Percentiles rank a stretch among this genome's conserved stretches.
Evolutionary conservation across 2,113 vertebrate genomes (phyloP).

Genomic region (Clupea harengus): DNA sequence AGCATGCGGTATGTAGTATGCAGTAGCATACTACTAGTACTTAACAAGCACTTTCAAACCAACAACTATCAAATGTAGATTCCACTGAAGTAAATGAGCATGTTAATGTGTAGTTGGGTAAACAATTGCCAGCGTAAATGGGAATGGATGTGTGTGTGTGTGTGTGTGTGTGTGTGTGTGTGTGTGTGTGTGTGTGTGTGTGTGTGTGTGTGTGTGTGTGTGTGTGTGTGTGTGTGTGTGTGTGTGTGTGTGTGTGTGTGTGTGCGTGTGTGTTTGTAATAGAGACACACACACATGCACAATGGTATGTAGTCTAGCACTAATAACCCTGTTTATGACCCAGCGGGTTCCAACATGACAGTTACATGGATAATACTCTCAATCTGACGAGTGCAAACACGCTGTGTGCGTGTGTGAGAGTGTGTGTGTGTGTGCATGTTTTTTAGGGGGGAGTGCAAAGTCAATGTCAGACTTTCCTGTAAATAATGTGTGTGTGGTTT

Average conservation of each 20-base stretch:
- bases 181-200: neutral
- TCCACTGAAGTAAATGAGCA: neutral
- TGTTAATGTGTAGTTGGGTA: constrained; percentile 20
- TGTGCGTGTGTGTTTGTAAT: neutral
- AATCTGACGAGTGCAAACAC: constrained; percentile 41
- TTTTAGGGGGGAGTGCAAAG: neutral
- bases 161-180: neutral
- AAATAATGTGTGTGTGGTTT: neutral
- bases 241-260: neutral
- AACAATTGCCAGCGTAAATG: neutral
- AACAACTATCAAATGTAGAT: neutral
- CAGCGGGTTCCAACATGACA: constrained; percentile 52
- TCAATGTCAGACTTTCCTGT: neutral
- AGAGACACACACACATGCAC: neutral
- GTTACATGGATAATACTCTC: constrained; percentile 47
- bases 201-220: constrained; percentile 36
- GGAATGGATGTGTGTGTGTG: constrained; percentile 39
- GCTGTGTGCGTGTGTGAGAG: constrained; percentile 23
- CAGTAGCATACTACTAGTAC: neutral
- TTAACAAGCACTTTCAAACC: neutral
- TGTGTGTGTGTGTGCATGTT: neutral
- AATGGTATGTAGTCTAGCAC: constrained; percentile 3
- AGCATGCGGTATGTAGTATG: neutral
- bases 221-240: neutral
- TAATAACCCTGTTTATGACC: constrained; percentile 44